Evolutionary conservation across 2,113 vertebrate species (phyloP), one percentile per base, ranked within the genome.

Genomic region (Cricetomys ansorgei): DNA sequence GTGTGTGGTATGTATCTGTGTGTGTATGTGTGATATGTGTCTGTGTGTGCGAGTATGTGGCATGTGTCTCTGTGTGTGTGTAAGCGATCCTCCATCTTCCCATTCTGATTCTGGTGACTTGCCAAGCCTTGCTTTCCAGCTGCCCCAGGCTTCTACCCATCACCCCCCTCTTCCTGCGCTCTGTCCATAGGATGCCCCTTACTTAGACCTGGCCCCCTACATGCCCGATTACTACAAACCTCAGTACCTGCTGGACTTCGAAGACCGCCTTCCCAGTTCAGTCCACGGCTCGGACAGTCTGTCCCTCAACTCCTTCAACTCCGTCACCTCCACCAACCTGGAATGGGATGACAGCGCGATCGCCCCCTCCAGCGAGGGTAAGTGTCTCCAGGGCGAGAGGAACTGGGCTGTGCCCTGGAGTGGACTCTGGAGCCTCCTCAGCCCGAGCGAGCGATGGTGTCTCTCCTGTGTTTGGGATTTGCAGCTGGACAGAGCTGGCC

Each of bases 191-290:
- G 99, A 99, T 0, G 99, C 99, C 67, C 99, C 99, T 0, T 99
- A 99, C 96, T 97, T 99, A 97, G 99, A 99, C 29, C 98, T 99
- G 98, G 99, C 99, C 13, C 99, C 99, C 0, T 99, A 99, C 98
- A 99, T 99, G 99, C 99, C 99, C 0, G 99, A 99, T 67, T 99
- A 99, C 98, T 99, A 99, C 98, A 99, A 99, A 95, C 99, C 99
- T 16, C 99, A 99, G 76, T 99, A 99, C 98, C 98, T 99, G 95
- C 98, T 99, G 95, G 99, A 99, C 98, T 99, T 99, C 29, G 99
- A 99, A 96, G 99, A 99, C 75, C 98, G 99, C 67, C 98, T 99
- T 29, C 99, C 99, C 95, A 99, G 99, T 98, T 99, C 99, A 0
- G 23, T 97, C 92, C 99, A 98, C 0, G 98, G 99, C 94, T 99